Conservation (phyloP, 2,888 invertebrate species). For the Apotomis betuletana region DNA sequence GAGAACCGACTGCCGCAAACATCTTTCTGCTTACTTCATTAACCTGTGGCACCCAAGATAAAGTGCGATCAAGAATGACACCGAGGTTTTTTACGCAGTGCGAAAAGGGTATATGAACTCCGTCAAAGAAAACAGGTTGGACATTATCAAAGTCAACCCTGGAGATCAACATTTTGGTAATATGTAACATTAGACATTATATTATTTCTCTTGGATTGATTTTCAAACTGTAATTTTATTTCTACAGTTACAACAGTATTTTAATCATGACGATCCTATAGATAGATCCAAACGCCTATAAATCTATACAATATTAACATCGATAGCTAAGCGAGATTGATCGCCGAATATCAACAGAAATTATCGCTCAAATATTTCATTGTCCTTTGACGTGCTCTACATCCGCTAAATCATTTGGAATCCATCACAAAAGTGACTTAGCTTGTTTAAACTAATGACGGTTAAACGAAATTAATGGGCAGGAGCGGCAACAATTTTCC, state of each 20-base stretch:
- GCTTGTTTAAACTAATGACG: conserved; percentile 53
- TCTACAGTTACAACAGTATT: background rate
- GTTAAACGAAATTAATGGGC: conserved; percentile 65
- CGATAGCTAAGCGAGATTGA: conserved; percentile 20
- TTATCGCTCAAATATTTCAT: conserved; percentile 33
- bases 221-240: conserved; percentile 1
- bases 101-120: too few relatives aligned
- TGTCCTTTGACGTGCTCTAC: conserved; percentile 34
- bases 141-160: too few relatives aligned
- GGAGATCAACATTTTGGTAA: too few relatives aligned
- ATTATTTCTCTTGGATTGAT: background rate
- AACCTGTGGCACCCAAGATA: too few relatives aligned
- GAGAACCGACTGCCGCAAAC: too few relatives aligned
- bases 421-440: conserved; percentile 42
- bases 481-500: conserved; percentile 63
- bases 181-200: background rate
- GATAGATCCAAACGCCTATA: background rate
- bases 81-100: too few relatives aligned
- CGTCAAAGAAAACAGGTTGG: too few relatives aligned
- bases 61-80: too few relatives aligned
- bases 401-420: conserved; percentile 35
- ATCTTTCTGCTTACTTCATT: too few relatives aligned
- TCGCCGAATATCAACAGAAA: conserved; percentile 17
- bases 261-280: background rate
- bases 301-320: background rate